Evolutionary conservation across 1,140 invertebrate species (phyloP), one percentile per base, ranked within the genome.

Genomic region (Drosophila ambigua): DNA sequence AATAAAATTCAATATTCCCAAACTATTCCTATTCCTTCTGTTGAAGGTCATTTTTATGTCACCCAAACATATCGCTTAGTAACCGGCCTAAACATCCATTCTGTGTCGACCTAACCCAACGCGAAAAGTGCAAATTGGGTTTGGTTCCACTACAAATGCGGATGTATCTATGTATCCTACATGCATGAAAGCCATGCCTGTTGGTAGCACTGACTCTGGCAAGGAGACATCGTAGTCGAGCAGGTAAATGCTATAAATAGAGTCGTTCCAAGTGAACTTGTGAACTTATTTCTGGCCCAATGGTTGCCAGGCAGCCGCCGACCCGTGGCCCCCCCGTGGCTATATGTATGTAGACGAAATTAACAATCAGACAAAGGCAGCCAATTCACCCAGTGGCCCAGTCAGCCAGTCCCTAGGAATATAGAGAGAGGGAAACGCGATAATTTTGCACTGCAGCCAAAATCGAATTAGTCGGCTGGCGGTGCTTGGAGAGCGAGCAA

Each of bases 191-290:
- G 39, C 50, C 43, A 4, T 35, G 9, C 31, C 31, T 28, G 26
- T 28, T 20, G 1, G 20, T 28, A 35, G 31, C 3, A 35, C 31
- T 11, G 44, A 43, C 65, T 68, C 54, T 48, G 50, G 50, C 60
- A 51, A 50, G 53, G 23, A 68, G 49, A 45, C 51, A 50, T 41
- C 35, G 48, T 24, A 45, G 65, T 71, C 54, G 66, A 72, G 75
- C 73, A 67, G 71, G 77, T 67, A 52, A 52, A 13, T 39, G 35
- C 83, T 88, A 88, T 88, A 88, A 88, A 88, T 88, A 88, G 83
- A 88, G 79, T 82, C 84, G 83, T 88, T 83, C 48, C 65, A 79
- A 78, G 74, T 82, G 83, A 87, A 87, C 74, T 82, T 85, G 79
- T 85, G 82, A 87, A 85, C 82, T 88, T 78, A 77, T 82, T 71